A percentile compares a stretch with the other conserved stretches of the same genome.
Evolutionary conservation across 2,888 invertebrate genomes (phyloP).

Genomic region (Hypomecis atomaria): DNA sequence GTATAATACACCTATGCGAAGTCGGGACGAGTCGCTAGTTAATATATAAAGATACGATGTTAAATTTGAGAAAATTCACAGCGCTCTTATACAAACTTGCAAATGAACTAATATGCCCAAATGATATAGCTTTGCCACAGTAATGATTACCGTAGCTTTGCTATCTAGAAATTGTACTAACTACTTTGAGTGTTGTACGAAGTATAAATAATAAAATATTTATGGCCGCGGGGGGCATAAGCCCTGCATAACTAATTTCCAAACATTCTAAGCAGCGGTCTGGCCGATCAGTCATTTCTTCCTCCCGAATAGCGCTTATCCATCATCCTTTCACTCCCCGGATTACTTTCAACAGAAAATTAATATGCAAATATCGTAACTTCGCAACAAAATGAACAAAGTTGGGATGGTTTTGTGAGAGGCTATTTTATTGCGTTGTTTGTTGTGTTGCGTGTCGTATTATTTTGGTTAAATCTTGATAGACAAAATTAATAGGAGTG

Average conservation of each 20-base stretch:
- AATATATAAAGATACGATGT: too few species aligned
- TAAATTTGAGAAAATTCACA: too few species aligned
- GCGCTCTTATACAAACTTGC: background rate
- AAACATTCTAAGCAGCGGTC: background rate
- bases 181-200: too few species aligned
- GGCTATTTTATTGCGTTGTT: background rate
- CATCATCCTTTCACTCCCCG: background rate
- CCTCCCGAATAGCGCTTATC: conserved; percentile 22
- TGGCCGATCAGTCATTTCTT: conserved; percentile 16
- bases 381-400: conserved; percentile 13
- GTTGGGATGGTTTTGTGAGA: conserved; percentile 5
- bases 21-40: too few species aligned
- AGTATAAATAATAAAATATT: too few species aligned
- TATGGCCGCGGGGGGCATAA: too few species aligned
- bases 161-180: too few species aligned
- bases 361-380: conserved; percentile 21
- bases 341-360: conserved; percentile 12
- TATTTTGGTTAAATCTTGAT: background rate
- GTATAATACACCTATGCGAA: too few species aligned
- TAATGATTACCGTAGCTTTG: too few species aligned
- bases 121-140: background rate
- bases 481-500: too few species aligned
- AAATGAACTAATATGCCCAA: background rate
- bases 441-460: background rate
- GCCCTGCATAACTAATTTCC: too few species aligned